These are phyloP conservation scores for Zaprionus ghesquierei DNA, from an alignment of 1,140 invertebrate genomes.

Conservation along the genomic window DNA sequence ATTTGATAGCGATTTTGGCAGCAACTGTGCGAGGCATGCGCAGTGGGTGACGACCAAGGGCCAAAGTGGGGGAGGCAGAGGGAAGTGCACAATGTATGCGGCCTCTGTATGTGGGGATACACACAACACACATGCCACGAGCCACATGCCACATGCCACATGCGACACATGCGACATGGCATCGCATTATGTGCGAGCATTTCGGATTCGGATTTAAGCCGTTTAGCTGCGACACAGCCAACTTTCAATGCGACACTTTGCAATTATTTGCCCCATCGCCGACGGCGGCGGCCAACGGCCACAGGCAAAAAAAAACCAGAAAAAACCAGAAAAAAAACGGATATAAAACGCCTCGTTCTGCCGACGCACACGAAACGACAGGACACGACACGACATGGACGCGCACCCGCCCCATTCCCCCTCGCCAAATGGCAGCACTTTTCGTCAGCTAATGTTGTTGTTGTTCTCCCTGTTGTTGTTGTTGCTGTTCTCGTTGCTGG, in stretches of 20 bases:
- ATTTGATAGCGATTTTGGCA: slow-evolving; percentile 3
- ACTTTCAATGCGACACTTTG: slow-evolving; percentile 1
- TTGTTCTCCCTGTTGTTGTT: background rate
- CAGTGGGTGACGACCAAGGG: background rate
- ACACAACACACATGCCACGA: background rate
- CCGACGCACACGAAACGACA: too few species aligned
- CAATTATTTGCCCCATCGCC: slow-evolving; percentile 1
- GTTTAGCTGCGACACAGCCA: slow-evolving; percentile 1
- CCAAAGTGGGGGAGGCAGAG: too few species aligned
- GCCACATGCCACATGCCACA: background rate
- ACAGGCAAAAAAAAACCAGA: too few species aligned
- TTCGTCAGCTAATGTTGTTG: background rate
- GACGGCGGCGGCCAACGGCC: background rate
- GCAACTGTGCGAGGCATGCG: background rate
- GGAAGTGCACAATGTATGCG: background rate
- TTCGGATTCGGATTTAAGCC: background rate
- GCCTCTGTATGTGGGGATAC: too few species aligned
- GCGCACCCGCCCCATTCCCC: background rate
- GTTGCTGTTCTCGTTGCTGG: background rate
- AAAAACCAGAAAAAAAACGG: too few species aligned
- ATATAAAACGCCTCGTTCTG: too few species aligned
- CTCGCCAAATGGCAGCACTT: background rate
- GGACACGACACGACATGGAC: background rate
- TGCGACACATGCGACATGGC: background rate
- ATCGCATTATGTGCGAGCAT: background rate